Percentiles rank a stretch among this genome's conserved stretches.
These are phyloP conservation scores for Drosophila ustulata DNA, from an alignment of 2,888 invertebrate genomes.

Conservation along the genomic window DNA sequence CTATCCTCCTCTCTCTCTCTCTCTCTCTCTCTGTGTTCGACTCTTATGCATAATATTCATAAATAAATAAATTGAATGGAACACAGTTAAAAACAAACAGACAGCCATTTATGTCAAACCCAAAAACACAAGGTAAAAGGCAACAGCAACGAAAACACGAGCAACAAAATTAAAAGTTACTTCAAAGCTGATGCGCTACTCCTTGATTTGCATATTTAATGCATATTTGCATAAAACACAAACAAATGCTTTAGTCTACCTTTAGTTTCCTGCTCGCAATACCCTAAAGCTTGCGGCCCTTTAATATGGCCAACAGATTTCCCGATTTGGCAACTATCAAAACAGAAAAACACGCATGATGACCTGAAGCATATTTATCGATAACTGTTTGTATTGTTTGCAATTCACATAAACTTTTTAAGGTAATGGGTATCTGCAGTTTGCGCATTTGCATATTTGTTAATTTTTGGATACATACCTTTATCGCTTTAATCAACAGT, in stretches of 20 bases:
- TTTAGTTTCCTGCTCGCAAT: background rate
- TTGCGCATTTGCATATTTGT: background rate
- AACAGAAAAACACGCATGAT: background rate
- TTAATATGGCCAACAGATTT: slow-evolving; percentile 5
- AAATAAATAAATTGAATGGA: slow-evolving; percentile 64
- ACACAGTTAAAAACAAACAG: slow-evolving; percentile 36
- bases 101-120: slow-evolving; percentile 28
- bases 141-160: background rate
- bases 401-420: background rate
- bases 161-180: slow-evolving; percentile 61
- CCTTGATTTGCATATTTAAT: slow-evolving; percentile 73
- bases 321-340: background rate
- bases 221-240: slow-evolving; percentile 65
- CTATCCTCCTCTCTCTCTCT: background rate
- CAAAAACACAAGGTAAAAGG: slow-evolving; percentile 17
- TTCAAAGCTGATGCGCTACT: slow-evolving; percentile 49
- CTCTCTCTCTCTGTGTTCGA: background rate
- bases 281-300: too few relatives aligned
- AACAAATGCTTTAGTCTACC: slow-evolving; percentile 9
- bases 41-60: slow-evolving; percentile 46
- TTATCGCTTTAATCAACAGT: slow-evolving; percentile 68
- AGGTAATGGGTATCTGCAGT: slow-evolving; percentile 15
- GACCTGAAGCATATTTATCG: background rate
- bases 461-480: slow-evolving; percentile 59
- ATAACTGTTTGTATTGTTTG: background rate